phyloP scores from a whole-genome alignment of 2,888 invertebrate genomes.

The Agrotis ipsilon region DNA sequence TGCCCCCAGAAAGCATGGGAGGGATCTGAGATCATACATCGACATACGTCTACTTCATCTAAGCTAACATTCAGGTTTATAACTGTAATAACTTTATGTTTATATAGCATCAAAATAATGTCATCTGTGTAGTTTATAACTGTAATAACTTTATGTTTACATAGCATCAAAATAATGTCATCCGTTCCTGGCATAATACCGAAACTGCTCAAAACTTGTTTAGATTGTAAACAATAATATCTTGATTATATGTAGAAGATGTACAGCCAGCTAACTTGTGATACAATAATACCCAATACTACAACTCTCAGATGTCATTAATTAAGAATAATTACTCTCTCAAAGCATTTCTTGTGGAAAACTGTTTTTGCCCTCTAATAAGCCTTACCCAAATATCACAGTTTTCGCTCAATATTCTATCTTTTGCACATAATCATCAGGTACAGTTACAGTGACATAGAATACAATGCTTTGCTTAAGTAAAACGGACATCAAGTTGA shows the following conservation, averaged over 20 bases:
- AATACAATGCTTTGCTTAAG: constrained; percentile 39
- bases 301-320: constrained; percentile 8
- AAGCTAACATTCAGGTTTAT: background rate
- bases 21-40: background rate
- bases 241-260: constrained; percentile 12
- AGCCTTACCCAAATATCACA: constrained; percentile 64
- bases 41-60: background rate
- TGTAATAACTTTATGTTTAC: background rate
- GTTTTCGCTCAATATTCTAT: constrained; percentile 50
- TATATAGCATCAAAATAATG: background rate
- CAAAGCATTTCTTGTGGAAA: constrained; percentile 14
- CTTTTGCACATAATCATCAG: constrained; percentile 58
- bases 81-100: background rate
- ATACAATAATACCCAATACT: constrained; percentile 7
- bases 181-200: background rate
- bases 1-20: background rate
- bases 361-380: constrained; percentile 16
- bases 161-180: background rate
- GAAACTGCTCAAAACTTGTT: background rate
- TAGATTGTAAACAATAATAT: background rate
- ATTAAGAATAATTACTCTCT: background rate
- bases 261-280: constrained; percentile 3
- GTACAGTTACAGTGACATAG: constrained; percentile 52
- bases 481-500: constrained; percentile 65
- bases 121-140: no score